Base-by-base conservation (phyloP, 2,113 vertebrate species). In the Meles meles region DNA sequence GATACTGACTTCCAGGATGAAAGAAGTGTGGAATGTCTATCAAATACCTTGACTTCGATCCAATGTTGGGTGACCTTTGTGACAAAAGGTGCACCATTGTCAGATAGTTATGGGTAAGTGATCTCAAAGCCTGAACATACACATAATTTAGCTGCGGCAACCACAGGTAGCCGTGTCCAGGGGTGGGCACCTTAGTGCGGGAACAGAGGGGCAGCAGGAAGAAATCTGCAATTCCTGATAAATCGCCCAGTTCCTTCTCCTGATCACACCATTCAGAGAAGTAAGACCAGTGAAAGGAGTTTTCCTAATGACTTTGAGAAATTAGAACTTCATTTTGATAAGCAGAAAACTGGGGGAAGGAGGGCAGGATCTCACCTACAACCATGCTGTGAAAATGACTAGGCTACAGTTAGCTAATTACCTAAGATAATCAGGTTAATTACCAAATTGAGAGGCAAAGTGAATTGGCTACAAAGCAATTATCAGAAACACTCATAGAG, bases 381-480 rank as follows among this genome's bases (percentile, higher is more conserved):
- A 25, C 3, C 71, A 17, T 39, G 37, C 34, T 90, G 9, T 31
- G 49, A 82, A 89, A 84, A 85, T 81, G 21, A 57, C 17, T 59
- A 90, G 65, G 8, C 59, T 59, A 77, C 23, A 82, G 91, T 77
- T 57, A 80, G 63, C 47, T 93, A 88, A 67, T 90, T 90, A 88
- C 29, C 14, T 74, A 6, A 47, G 27, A 44, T 88, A 82, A 88
- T 90, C n/a, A 88, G n/a, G 20, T 88, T 93, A 88, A 90, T 96
- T 94, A 55, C 34, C 34, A 81, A 92, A 82, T 20, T 83, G 20
- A 89, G 52, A 86, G 59, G 23, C 34, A 83, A 89, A 92, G 21
- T 85, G 59, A 93, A 95, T 86, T 93, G 13, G 84, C 31, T 80
- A 49, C 31, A 81, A 76, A 86, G 82, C 69, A 85, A 59, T 96